phyloP scores from a whole-genome alignment of 2,113 vertebrate genomes.

The Dolichotis patagonum region DNA sequence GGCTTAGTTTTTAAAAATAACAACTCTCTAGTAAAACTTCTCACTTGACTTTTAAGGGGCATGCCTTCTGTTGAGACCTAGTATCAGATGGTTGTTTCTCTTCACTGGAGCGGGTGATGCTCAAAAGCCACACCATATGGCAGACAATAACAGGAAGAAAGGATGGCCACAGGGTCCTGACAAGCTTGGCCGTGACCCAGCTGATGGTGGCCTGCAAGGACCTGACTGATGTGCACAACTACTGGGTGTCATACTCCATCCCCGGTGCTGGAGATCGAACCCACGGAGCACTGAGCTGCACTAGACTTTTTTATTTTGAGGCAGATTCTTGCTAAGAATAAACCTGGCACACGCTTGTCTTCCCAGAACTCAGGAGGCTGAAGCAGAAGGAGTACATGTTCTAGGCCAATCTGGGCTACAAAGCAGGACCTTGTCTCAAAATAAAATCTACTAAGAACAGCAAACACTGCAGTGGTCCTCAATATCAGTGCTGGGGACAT shows the following conservation, averaged over 20 bases:
- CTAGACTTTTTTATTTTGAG: neutral
- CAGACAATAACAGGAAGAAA: neutral
- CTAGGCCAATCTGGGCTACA: neutral
- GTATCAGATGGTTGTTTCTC: neutral
- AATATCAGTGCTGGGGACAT: neutral
- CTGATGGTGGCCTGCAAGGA: neutral
- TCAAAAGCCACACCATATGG: neutral
- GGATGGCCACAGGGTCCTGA: neutral
- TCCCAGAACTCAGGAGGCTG: neutral
- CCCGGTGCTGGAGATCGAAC: neutral
- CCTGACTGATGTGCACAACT: neutral
- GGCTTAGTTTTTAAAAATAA: too few relatives aligned
- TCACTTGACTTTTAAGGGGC: neutral
- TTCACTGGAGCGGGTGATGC: neutral
- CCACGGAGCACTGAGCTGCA: neutral
- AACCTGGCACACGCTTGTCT: neutral
- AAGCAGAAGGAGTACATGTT: neutral
- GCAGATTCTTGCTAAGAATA: neutral
- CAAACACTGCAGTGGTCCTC: neutral
- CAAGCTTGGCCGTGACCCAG: neutral
- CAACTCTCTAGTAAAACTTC: neutral
- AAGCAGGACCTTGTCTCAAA: neutral
- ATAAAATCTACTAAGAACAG: neutral
- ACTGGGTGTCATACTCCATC: neutral
- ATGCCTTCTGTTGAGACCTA: neutral